Evolutionary conservation across 2,888 invertebrate species (phyloP).

Genomic region (Yponomeuta cagnagella): DNA sequence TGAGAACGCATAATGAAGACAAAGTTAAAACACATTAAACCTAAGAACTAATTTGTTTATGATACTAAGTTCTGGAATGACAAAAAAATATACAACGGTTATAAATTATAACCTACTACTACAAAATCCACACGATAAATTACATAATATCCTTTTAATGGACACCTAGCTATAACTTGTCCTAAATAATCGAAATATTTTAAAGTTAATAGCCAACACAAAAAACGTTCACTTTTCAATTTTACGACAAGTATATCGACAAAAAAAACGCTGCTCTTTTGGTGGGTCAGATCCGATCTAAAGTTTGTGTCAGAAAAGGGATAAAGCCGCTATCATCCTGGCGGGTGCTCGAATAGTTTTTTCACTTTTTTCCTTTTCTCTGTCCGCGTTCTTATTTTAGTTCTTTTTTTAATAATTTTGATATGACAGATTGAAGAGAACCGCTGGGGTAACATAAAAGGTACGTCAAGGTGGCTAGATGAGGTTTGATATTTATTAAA

Average conservation of each 20-base stretch:
- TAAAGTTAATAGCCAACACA: constrained; percentile 48
- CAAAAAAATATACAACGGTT: too few species aligned
- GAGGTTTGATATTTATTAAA: background rate
- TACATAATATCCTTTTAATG: constrained; percentile 51
- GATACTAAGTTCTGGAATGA: too few species aligned
- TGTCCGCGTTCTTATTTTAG: constrained; percentile 28
- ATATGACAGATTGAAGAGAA: constrained; percentile 68
- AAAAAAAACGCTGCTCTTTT: constrained; percentile 52
- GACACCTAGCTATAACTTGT: constrained; percentile 60
- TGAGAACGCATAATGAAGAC: too few species aligned
- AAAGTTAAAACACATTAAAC: too few species aligned
- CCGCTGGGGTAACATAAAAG: constrained; percentile 33
- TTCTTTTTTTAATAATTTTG: constrained; percentile 54
- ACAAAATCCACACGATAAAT: constrained; percentile 65
- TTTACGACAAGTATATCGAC: constrained; percentile 58
- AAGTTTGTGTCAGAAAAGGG: constrained; percentile 64
- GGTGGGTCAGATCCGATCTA: constrained; percentile 62
- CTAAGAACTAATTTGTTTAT: too few species aligned
- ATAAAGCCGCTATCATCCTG: constrained; percentile 58
- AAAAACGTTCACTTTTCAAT: constrained; percentile 61
- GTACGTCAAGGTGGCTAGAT: constrained; percentile 39
- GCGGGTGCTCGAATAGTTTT: constrained; percentile 55
- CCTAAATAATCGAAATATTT: constrained; percentile 68
- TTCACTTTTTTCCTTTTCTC: constrained; percentile 31
- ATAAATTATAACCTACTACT: constrained; percentile 34